A percentile compares a stretch with the other conserved stretches of the same genome.
These are phyloP conservation scores for Druon quercuslanigerum DNA, from an alignment of 1,140 invertebrate species.

Conservation along the genomic window DNA sequence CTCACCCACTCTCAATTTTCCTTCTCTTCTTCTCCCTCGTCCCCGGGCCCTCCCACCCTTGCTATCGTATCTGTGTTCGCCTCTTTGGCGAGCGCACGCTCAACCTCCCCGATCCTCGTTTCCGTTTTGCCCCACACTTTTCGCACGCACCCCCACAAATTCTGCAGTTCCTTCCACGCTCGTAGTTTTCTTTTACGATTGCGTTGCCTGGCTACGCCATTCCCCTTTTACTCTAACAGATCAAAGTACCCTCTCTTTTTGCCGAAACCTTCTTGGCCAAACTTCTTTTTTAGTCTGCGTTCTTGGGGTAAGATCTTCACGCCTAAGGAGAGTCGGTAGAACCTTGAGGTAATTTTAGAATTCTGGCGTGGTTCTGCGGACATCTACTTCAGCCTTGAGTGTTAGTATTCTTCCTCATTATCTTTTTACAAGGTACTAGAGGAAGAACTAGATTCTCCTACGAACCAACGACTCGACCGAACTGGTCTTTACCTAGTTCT, in stretches of 20 bases:
- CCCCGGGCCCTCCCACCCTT: slow-evolving; percentile 60
- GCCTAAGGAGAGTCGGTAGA: not conserved
- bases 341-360: not conserved
- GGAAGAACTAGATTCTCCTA: too few relatives aligned
- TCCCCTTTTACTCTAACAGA: slow-evolving; percentile 33
- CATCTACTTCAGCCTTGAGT: too few relatives aligned
- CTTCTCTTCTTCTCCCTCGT: slow-evolving; percentile 34
- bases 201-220: slow-evolving; percentile 44
- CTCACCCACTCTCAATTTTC: slow-evolving; percentile 42
- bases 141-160: not conserved
- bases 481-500: slow-evolving; percentile 5
- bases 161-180: slow-evolving; percentile 13
- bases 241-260: too few relatives aligned
- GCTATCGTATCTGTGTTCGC: slow-evolving; percentile 68
- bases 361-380: not conserved
- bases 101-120: slow-evolving; percentile 39
- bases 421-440: too few relatives aligned
- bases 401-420: too few relatives aligned
- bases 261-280: too few relatives aligned
- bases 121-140: slow-evolving; percentile 35
- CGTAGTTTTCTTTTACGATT: slow-evolving; percentile 17
- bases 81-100: slow-evolving; percentile 50
- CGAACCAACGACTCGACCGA: not conserved
- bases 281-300: not conserved
- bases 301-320: not conserved